Percentiles rank a stretch among this genome's conserved stretches.
Conservation (phyloP, 2,888 invertebrate genomes). For the Limnephilus auricula region DNA sequence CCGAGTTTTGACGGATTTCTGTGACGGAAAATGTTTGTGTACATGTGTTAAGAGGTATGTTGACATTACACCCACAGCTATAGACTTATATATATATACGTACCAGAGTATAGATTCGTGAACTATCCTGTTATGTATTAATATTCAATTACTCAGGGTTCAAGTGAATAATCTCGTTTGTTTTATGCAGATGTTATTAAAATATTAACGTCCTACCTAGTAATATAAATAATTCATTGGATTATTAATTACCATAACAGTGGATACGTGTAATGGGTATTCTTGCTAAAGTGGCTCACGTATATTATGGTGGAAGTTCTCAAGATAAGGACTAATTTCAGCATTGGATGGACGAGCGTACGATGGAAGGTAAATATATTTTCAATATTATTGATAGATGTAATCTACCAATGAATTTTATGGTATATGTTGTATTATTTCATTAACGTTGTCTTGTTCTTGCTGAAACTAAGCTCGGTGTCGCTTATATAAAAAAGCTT, state of each 20-base stretch:
- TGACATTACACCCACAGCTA: conserved; percentile 8
- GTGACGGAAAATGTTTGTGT: conserved; percentile 13
- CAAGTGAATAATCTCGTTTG: background rate
- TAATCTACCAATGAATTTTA: background rate
- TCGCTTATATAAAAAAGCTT: too few species aligned
- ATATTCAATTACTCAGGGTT: background rate
- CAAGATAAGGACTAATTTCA: conserved; percentile 17
- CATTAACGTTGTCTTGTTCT: too few species aligned
- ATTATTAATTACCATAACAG: background rate
- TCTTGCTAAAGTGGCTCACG: background rate
- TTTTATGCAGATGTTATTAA: background rate
- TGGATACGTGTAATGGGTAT: conserved; percentile 15
- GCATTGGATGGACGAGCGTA: conserved; percentile 11
- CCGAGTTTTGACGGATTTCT: background rate
- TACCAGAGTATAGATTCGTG: background rate
- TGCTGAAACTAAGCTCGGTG: too few species aligned
- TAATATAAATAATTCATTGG: background rate
- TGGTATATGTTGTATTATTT: too few species aligned
- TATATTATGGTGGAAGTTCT: background rate
- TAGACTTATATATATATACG: background rate
- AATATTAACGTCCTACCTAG: background rate
- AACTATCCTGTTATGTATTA: background rate
- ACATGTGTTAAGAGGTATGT: conserved; percentile 45
- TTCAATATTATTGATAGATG: background rate
- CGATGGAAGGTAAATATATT: conserved; percentile 15